Conservation (phyloP, 2,113 vertebrate species). For the Clarias macrocephalus region DNA sequence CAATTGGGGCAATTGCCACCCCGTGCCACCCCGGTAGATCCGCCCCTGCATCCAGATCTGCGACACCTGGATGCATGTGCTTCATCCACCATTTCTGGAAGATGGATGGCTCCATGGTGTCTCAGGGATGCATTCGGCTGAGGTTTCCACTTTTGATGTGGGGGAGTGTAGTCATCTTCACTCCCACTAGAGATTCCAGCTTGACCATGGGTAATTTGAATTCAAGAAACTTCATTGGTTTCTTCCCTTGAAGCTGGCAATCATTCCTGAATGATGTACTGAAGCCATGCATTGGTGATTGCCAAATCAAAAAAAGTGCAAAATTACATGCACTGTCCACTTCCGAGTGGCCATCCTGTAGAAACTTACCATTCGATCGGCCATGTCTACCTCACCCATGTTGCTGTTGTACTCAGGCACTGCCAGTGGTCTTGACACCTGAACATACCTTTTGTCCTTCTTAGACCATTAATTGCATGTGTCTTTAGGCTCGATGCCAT, state of each 20-base stretch:
- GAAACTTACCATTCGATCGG: conserved; percentile 19
- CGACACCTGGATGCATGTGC: not conserved
- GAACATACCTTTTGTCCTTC: not conserved
- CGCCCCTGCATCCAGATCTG: not conserved
- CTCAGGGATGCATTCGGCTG: not conserved
- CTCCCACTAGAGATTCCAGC: not conserved
- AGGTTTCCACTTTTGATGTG: conserved; percentile 7
- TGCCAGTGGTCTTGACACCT: conserved; percentile 16
- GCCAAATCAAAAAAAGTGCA: not conserved
- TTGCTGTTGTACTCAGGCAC: conserved; percentile 35
- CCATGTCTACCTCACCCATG: conserved; percentile 21
- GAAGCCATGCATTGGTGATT: conserved; percentile 21
- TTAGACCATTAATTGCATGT: conserved; percentile 1
- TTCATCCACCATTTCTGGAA: not conserved
- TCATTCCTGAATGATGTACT: conserved; percentile 10
- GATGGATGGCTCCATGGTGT: not conserved
- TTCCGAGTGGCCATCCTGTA: conserved; percentile 13
- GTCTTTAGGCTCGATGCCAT: conserved; percentile 35
- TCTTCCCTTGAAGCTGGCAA: conserved; percentile 15
- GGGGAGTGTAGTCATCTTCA: conserved; percentile 3
- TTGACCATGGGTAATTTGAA: not conserved
- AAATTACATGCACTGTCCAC: not conserved
- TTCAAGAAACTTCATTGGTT: conserved; percentile 27
- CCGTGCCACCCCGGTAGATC: too few relatives aligned
- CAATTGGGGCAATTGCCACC: too few relatives aligned